phyloP scores from a whole-genome alignment of 30 jellyfish, hydroid and myxozoan genomes.

The Cassiopea xamachana region DNA sequence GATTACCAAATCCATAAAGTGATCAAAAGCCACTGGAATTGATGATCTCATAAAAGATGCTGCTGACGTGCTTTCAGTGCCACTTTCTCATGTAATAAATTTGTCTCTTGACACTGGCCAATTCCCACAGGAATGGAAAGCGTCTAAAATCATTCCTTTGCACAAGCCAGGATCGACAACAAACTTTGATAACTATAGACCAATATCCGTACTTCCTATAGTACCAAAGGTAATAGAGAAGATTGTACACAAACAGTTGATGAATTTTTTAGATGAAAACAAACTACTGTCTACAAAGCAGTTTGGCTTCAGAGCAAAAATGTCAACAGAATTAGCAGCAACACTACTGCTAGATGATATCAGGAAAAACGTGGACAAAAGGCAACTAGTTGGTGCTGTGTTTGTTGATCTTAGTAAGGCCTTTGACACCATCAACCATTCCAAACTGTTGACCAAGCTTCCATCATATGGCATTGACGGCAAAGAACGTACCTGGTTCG shows the following conservation, averaged over 20 bases:
- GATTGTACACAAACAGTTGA: slow-evolving; percentile 36
- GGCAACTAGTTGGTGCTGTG: slow-evolving; percentile 65
- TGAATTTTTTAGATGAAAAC: slow-evolving; percentile 38
- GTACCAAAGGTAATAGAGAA: slow-evolving; percentile 53
- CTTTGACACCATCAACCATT: slow-evolving; percentile 70
- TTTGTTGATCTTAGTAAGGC: slow-evolving; percentile 71
- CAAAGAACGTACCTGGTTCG: slow-evolving; percentile 51
- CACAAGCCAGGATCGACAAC: slow-evolving; percentile 57
- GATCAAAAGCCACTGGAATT: slow-evolving; percentile 38
- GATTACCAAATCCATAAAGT: slow-evolving; percentile 20
- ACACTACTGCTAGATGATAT: slow-evolving; percentile 58
- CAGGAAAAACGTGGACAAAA: slow-evolving; percentile 36
- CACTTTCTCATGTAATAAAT: slow-evolving; percentile 18
- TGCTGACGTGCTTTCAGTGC: slow-evolving; percentile 56
- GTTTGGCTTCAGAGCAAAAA: slow-evolving; percentile 60
- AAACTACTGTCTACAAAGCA: slow-evolving; percentile 41
- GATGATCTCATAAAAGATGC: slow-evolving; percentile 59
- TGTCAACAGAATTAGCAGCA: slow-evolving; percentile 67
- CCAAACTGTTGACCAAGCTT: slow-evolving; percentile 54
- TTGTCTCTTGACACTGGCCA: slow-evolving; percentile 53
- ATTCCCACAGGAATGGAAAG: slow-evolving; percentile 58
- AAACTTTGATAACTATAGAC: slow-evolving; percentile 61
- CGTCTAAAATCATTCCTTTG: slow-evolving; percentile 54
- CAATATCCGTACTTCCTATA: slow-evolving; percentile 53
- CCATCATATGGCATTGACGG: slow-evolving; percentile 57